Percentiles rank a stretch among this genome's conserved stretches.
Evolutionary conservation across 2,113 vertebrate species (phyloP).

Genomic region (Phrynocephalus versicolor): DNA sequence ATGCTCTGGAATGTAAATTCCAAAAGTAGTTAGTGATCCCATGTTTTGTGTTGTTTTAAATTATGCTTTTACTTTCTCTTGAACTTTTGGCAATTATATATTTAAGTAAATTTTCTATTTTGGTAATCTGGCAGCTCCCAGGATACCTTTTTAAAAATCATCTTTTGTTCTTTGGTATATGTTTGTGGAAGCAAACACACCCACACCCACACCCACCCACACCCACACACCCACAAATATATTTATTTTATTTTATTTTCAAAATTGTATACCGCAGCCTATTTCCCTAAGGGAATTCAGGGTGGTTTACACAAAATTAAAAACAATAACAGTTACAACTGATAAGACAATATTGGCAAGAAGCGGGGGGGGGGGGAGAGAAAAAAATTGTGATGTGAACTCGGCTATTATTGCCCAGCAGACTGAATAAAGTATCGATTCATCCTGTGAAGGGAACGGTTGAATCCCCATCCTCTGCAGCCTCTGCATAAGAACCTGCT

Average conservation of each 20-base stretch:
- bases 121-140: neutral
- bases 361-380: too few species aligned
- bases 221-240: too few species aligned
- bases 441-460: neutral
- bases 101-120: conserved; percentile 42
- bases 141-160: conserved; percentile 12
- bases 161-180: conserved; percentile 23
- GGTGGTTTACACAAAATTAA: too few species aligned
- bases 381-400: conserved; percentile 20
- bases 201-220: too few species aligned
- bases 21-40: neutral
- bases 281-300: too few species aligned
- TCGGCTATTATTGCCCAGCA: conserved; percentile 37
- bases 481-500: conserved; percentile 26
- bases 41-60: neutral
- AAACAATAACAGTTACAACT: too few species aligned
- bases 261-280: too few species aligned
- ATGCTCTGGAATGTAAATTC: conserved; percentile 11
- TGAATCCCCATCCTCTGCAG: conserved; percentile 43
- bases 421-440: conserved; percentile 1
- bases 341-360: too few species aligned
- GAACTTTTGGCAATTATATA: neutral
- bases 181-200: conserved; percentile 31
- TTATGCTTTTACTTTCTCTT: neutral
- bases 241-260: too few species aligned